Base-by-base conservation (phyloP, 1,140 invertebrate genomes). In the Cotesia vestalis region DNA sequence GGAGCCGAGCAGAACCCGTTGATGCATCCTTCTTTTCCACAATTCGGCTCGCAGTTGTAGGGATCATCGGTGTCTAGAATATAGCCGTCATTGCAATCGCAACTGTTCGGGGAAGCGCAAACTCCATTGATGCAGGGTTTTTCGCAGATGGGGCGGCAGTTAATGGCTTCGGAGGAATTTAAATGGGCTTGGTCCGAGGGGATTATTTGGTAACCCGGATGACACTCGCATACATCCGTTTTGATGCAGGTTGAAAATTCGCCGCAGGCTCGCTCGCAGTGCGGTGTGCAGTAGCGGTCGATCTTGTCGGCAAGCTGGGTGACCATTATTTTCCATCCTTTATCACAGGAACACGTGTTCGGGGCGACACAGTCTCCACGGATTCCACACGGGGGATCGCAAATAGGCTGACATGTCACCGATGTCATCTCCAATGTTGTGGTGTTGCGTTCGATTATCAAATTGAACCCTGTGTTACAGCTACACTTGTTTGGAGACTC, bases 91-190 rank as follows among this genome's bases (percentile, higher is more conserved):
- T 73, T 84, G 74, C 90, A 91, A 36, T 87, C 83, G 77, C 90
- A 91, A 59, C 88, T 84, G 77, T 90, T 87, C 3, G 90, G 90
- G 0, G 83, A 85, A 4, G 88, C 88, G 76, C 91, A 92, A 35
- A 88, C 85, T 55, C 66, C 66, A 35, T 73, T 62, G 11, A 63
- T 57, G 17, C 91, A 92, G 1, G 90, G 89, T 34, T 88, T 87
- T 2, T 89, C 86, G 77, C 91, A 92, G 38, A 89, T 82, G 3
- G 90, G 88, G 35, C 86, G 72, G 76, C 90, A 91, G 38, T 83
- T 87, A 76, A 40, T 69, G 51, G 36, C 35, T 40, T 52, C 34
- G 6, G 6, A 3, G 14, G 46, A 4, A 71, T 40, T 4, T 9
- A 5, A 27, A 59, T 59, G 14, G 20, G 17, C 4, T 27, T 59